Conservation (phyloP, 2,888 invertebrate species). For the Eupelmus urozonus region DNA sequence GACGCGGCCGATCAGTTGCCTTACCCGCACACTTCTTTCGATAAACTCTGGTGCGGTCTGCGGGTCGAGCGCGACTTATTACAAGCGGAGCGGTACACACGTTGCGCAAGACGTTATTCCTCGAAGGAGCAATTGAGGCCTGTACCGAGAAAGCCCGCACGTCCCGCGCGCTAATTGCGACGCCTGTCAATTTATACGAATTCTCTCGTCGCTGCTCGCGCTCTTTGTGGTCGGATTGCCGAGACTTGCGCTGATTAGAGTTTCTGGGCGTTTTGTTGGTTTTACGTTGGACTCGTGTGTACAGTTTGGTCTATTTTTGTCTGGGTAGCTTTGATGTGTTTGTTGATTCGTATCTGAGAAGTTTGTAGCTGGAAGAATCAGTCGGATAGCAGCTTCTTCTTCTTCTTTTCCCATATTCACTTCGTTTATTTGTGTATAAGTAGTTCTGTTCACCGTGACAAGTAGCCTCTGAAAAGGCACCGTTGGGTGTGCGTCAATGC, state of each 20-base stretch:
- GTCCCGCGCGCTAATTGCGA: conserved; percentile 46
- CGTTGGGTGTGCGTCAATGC: too few relatives aligned
- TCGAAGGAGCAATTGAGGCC: conserved; percentile 52
- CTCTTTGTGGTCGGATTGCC: neutral
- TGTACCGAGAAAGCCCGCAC: conserved; percentile 42
- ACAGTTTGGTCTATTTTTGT: neutral
- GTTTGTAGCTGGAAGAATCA: too few relatives aligned
- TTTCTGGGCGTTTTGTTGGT: neutral
- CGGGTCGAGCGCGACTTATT: conserved; percentile 40
- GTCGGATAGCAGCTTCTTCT: too few relatives aligned
- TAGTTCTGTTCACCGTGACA: too few relatives aligned
- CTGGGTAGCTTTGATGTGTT: neutral
- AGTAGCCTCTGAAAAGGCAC: too few relatives aligned
- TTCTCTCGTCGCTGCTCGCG: conserved; percentile 19
- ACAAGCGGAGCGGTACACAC: neutral
- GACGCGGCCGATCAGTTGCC: neutral
- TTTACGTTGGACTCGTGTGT: neutral
- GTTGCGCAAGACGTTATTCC: conserved; percentile 54
- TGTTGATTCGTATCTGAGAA: neutral
- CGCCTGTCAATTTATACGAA: conserved; percentile 55
- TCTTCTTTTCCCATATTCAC: too few relatives aligned
- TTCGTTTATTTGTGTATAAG: too few relatives aligned
- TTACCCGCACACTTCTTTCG: conserved; percentile 18
- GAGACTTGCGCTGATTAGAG: conserved; percentile 3
- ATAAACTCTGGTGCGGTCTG: neutral